phyloP scores from a whole-genome alignment of 2,797 vertebrate species.

The Iguana delicatissima region DNA sequence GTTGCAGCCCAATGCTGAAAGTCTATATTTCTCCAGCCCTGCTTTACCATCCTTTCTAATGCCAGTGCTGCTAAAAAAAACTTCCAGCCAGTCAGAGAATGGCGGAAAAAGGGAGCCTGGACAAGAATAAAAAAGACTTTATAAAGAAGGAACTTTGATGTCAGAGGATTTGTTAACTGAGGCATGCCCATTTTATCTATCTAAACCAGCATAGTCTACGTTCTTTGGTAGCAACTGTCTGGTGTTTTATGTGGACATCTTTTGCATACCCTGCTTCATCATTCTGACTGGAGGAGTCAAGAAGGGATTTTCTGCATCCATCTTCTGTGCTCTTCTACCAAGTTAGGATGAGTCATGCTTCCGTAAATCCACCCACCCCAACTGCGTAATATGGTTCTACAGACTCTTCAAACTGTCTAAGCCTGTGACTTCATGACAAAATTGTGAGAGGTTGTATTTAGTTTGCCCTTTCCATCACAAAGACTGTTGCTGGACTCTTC shows the following conservation, averaged over 20 bases:
- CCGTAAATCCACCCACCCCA: not conserved
- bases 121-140: no score
- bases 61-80: no score
- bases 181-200: no score
- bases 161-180: not conserved
- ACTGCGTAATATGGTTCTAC: not conserved
- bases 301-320: not conserved
- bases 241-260: not conserved
- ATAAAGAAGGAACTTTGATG: not conserved
- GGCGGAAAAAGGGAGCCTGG: no score
- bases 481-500: conserved; percentile 47
- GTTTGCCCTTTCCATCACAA: conserved; percentile 50
- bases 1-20: no score
- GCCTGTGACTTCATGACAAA: conserved; percentile 43
- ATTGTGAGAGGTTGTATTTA: conserved; percentile 44
- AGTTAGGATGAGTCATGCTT: not conserved
- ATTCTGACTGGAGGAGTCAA: not conserved
- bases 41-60: no score
- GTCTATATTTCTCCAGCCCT: no score
- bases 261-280: not conserved
- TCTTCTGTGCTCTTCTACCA: not conserved
- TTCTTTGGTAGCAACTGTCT: not conserved
- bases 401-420: not conserved
- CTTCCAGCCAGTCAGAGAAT: no score
- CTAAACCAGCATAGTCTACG: not conserved